Percentiles rank a stretch among this genome's conserved stretches.
phyloP scores from a whole-genome alignment of 2,888 invertebrate genomes.

The Strigamia maritima region DNA sequence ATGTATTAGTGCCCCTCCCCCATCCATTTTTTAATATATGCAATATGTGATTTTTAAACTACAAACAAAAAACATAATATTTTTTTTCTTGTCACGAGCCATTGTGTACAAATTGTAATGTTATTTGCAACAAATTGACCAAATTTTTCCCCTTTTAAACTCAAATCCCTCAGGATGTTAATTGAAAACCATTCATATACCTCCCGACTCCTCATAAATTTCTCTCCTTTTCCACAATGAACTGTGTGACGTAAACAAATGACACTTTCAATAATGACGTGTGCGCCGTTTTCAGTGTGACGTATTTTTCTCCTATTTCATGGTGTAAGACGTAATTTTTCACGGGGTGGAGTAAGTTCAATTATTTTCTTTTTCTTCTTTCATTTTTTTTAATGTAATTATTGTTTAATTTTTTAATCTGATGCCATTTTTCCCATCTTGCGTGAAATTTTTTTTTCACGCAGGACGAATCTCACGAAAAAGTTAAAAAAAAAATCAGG shows the following conservation, averaged over 20 bases:
- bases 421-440: neutral
- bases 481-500: neutral
- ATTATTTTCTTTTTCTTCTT: neutral
- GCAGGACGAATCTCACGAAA: conserved; percentile 25
- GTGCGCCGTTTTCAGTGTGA: conserved; percentile 20
- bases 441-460: neutral
- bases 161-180: conserved; percentile 11
- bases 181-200: conserved; percentile 1
- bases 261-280: conserved; percentile 27
- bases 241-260: conserved; percentile 21
- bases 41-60: conserved; percentile 18
- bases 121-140: conserved; percentile 29
- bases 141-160: neutral
- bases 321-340: conserved; percentile 27
- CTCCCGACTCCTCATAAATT: neutral
- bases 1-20: conserved; percentile 1
- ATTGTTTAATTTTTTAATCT: neutral
- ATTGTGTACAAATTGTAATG: conserved; percentile 20
- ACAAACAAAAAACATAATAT: neutral
- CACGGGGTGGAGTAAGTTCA: conserved; percentile 19
- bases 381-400: neutral
- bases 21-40: neutral
- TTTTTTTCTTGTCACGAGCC: neutral
- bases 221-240: neutral
- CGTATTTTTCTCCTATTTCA: conserved; percentile 30